phyloP scores from a whole-genome alignment of 2,888 invertebrate species.

The Cremastinae sp. region DNA sequence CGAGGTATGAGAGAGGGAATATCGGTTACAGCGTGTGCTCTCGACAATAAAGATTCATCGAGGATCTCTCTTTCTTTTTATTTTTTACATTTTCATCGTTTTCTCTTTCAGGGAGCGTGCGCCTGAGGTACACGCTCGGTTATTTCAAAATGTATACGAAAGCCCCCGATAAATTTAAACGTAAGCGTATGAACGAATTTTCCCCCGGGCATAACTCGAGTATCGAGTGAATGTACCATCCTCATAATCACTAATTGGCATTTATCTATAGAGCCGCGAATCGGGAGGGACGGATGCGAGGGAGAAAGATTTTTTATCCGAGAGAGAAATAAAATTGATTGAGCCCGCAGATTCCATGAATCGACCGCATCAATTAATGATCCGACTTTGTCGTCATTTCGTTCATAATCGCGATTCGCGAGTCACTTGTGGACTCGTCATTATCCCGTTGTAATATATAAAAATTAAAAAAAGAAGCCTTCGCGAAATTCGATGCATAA shows the following conservation, averaged over 20 bases:
- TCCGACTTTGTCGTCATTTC: too few species aligned
- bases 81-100: background rate
- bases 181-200: conserved; percentile 6
- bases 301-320: background rate
- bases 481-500: too few species aligned
- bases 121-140: too few species aligned
- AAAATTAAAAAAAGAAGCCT: too few species aligned
- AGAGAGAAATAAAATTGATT: conserved; percentile 1
- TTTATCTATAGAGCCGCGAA: conserved; percentile 23
- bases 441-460: too few species aligned
- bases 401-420: too few species aligned
- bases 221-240: conserved; percentile 22
- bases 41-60: too few species aligned
- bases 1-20: too few species aligned
- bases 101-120: too few species aligned
- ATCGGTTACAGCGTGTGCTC: too few species aligned
- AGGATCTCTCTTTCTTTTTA: background rate
- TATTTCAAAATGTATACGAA: conserved; percentile 19
- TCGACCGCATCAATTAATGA: too few species aligned
- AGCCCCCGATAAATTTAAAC: conserved; percentile 38
- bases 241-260: conserved; percentile 56
- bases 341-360: background rate
- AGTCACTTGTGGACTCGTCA: too few species aligned
- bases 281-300: conserved; percentile 16
- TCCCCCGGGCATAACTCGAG: conserved; percentile 33